Percentiles rank a stretch among this genome's conserved stretches.
Conservation (phyloP, 2,888 invertebrate genomes). For the Oscheius sp. region DNA sequence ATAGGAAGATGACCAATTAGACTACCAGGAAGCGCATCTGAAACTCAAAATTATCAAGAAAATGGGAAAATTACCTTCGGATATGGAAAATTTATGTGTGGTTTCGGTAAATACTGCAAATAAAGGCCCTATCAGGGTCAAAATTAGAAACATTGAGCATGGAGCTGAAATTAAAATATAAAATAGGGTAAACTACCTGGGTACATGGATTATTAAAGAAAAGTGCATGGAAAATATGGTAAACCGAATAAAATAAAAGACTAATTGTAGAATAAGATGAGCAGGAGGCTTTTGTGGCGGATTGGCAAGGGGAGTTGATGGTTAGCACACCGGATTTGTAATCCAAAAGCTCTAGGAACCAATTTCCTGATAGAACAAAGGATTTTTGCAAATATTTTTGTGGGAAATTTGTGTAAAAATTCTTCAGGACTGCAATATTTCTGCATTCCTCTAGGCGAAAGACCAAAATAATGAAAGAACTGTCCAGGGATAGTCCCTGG, state of each 20-base stretch:
- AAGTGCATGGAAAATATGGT: background rate
- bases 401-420: too few species aligned
- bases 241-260: background rate
- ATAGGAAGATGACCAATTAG: slow-evolving; percentile 38
- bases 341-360: too few species aligned
- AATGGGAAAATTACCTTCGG: slow-evolving; percentile 17
- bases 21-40: slow-evolving; percentile 43
- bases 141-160: slow-evolving; percentile 32
- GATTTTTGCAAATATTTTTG: too few species aligned
- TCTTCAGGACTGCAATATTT: too few species aligned
- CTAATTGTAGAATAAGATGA: too few species aligned
- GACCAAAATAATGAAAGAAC: background rate
- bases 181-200: background rate
- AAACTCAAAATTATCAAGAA: slow-evolving; percentile 1
- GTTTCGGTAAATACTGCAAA: slow-evolving; percentile 10
- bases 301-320: too few species aligned
- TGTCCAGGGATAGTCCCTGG: too few species aligned
- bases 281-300: too few species aligned
- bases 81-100: slow-evolving; percentile 5
- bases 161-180: background rate
- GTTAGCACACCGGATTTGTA: too few species aligned
- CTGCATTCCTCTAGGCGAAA: too few species aligned
- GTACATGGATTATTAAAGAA: background rate
- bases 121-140: slow-evolving; percentile 26
- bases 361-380: too few species aligned